Base-by-base conservation (phyloP, 2,113 vertebrate species). In the Nothoprocta perdicaria region DNA sequence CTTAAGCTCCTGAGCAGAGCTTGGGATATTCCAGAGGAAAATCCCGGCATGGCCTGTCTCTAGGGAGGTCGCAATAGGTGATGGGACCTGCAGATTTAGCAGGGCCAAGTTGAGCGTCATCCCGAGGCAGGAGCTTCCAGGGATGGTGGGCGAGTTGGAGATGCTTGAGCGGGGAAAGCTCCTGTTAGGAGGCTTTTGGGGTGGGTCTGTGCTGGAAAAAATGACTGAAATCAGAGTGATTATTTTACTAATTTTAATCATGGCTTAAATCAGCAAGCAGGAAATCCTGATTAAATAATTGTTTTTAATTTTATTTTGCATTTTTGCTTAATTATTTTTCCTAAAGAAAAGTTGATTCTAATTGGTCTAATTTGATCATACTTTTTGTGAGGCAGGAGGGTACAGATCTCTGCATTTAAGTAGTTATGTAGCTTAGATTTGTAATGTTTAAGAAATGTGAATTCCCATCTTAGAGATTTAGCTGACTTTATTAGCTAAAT, bases 271-370 rank as follows among this genome's bases (percentile, higher is more conserved):
- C 94, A 96, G 83, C 8, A 3, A 95, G 92, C 94, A 94, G 95
- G 94, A 96, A 96, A 96, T 73, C 69, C 77, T 95, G 95, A 96
- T 96, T 96, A 95, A 95, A 94, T 95, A 95, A 95, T 95, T 92
- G 88, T 76, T 96, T 95, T 96, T 69, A 94, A 94, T 95, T 95
- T 93, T 95, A 93, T 96, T 96, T 95, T 96, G 53, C 92, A 41
- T 95, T 95, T 95, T 86, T 93, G 53, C 86, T 92, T 95, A 96
- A 95, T 96, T 95, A 93, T 95, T 96, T 96, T 96, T 95, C 53
- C 80, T 86, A 93, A 95, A 93, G 92, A 94, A 94, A 95, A 96
- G 92, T 94, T 96, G 92, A 95, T 95, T 95, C 88, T 95, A 81
- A 94, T 96, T 88, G 90, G 77, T 94, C 86, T 96, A 84, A 94